A percentile compares a stretch with the other conserved stretches of the same genome.
phyloP scores from a whole-genome alignment of 2,797 vertebrate genomes.

The Sebastes jordani region DNA sequence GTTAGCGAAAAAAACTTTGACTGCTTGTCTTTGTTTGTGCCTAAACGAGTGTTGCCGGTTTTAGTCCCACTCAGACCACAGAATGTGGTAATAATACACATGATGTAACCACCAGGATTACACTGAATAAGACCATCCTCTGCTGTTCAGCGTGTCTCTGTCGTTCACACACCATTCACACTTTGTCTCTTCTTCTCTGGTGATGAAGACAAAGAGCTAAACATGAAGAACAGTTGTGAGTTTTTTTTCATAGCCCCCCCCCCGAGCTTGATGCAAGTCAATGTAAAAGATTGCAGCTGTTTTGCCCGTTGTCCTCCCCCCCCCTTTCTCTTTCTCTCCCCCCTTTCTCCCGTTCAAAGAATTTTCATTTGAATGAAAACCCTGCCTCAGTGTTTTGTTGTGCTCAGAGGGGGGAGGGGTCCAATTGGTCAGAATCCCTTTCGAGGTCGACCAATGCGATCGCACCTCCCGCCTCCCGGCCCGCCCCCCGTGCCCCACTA shows the following conservation, averaged over 20 bases:
- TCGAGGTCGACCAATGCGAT: conserved; percentile 71
- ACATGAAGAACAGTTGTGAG: conserved; percentile 38
- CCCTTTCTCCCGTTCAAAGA: conserved; percentile 77
- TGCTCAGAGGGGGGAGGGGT: conserved; percentile 66
- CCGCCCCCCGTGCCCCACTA: conserved; percentile 46
- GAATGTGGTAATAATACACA: too few species aligned
- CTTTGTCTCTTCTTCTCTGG: conserved; percentile 6
- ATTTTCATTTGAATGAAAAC: conserved; percentile 87
- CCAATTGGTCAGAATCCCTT: conserved; percentile 72
- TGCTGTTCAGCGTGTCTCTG: not conserved
- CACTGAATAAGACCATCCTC: not conserved
- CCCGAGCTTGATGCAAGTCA: conserved; percentile 74
- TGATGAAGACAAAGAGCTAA: conserved; percentile 42
- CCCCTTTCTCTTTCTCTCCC: not conserved
- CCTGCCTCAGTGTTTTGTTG: conserved; percentile 81
- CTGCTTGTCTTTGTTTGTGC: not conserved
- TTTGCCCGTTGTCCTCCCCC: conserved; percentile 38
- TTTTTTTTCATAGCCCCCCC: conserved; percentile 29
- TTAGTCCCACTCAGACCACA: too few species aligned
- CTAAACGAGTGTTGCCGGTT: too few species aligned
- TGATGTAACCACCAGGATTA: not conserved
- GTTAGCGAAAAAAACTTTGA: not conserved
- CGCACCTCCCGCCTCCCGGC: conserved; percentile 33
- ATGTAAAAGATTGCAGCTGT: conserved; percentile 83
- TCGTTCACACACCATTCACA: not conserved